Base-by-base conservation (phyloP, 1,140 invertebrate genomes). In the Monomorium pharaonis region DNA sequence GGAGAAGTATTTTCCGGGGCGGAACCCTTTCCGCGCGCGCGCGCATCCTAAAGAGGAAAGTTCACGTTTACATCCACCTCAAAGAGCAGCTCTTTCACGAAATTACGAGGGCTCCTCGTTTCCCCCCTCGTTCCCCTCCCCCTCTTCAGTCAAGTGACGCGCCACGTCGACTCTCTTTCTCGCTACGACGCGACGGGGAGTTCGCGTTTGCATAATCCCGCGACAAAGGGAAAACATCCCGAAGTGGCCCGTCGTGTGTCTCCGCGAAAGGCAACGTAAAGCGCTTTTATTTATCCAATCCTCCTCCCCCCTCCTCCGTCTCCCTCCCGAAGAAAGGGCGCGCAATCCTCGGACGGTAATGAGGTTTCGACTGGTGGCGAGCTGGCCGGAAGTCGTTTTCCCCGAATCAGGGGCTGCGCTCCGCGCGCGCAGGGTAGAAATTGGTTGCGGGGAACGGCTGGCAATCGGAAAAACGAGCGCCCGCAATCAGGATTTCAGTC, bases 331-430 rank as follows among this genome's bases (percentile, higher is more conserved):
- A 42, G 21, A 70, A 27, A 56, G 63, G 21, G 21, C 37, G 49
- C 37, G 51, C 78, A 65, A 81, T 42, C 14, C 51, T 58, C 37
- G 24, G 9, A n/a, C 60, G 47, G 60, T 85, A 85, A 85, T 85
- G 84, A 85, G 75, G 76, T 85, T 85, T 78, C 84, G 49, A 85
- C 56, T 77, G 37, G 42, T 42, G 33, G 56, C 24, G 80, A 84
- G 70, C 54, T 74, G 44, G 27, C 44, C 63, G 83, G 74, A 85
- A 85, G 83, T 65, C 75, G 75, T 85, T 85, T n/a, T 85, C 2
- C 12, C 49, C 63, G 49, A 85, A 81, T 80, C 81, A 84, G 42
- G 83, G 75, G n/a, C n/a, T n/a, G n/a, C 63, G 56, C 33, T 42
- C 21, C 44, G 44, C 63, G 14, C 76, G 76, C 37, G 56, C 51